Evolutionary conservation across 35 echinoderm and acorn worm species (phyloP).

Genomic region (Amphiura filiformis): DNA sequence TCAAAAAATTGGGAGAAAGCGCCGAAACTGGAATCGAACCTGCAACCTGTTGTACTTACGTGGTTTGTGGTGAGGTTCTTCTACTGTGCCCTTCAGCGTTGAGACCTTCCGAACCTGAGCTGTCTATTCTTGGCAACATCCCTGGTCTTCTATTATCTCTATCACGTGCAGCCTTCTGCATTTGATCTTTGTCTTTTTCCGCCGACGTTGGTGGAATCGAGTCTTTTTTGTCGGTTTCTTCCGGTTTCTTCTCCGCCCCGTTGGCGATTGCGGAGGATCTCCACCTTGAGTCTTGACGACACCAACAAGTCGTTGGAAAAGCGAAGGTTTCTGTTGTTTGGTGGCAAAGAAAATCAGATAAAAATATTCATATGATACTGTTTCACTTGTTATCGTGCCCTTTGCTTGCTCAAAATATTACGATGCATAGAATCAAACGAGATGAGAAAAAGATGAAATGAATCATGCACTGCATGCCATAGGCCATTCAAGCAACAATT

Average conservation of each 20-base stretch:
- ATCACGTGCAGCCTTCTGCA: constrained; percentile 17
- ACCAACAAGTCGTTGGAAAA: constrained; percentile 50
- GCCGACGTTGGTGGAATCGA: constrained; percentile 9
- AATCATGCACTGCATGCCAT: too few relatives aligned
- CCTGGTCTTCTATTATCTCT: constrained; percentile 45
- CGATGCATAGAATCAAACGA: too few relatives aligned
- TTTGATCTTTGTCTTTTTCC: constrained; percentile 36
- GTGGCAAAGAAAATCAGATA: not conserved
- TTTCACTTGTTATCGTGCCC: too few relatives aligned
- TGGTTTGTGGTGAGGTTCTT: constrained; percentile 60
- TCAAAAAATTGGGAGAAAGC: too few relatives aligned
- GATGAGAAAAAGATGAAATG: too few relatives aligned
- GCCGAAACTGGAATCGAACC: too few relatives aligned
- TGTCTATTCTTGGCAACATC: constrained; percentile 77
- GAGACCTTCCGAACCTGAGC: constrained; percentile 78
- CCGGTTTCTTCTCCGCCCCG: not conserved
- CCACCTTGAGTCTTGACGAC: constrained; percentile 21
- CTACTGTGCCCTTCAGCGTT: constrained; percentile 41
- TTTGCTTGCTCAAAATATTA: too few relatives aligned
- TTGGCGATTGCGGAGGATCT: not conserved
- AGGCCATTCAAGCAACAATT: too few relatives aligned
- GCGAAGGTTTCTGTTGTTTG: constrained; percentile 25
- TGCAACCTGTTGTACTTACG: constrained; percentile 52
- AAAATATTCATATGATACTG: not conserved
- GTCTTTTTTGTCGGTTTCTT: constrained; percentile 25